Evolutionary conservation across 2,888 invertebrate species (phyloP).

Genomic region (Leucophora obtusa): DNA sequence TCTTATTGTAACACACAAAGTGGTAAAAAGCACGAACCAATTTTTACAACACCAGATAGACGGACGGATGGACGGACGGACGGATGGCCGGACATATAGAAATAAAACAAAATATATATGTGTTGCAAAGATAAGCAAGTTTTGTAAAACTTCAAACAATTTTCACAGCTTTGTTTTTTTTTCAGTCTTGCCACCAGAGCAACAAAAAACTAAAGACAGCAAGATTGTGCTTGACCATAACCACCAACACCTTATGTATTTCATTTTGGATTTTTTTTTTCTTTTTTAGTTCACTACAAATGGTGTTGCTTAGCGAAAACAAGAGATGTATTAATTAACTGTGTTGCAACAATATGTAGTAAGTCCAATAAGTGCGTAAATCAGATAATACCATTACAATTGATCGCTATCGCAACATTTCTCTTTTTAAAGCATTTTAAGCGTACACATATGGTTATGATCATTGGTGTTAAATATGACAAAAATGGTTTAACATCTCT

Average conservation of each 20-base stretch:
- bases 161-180: conserved; percentile 50
- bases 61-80: not conserved
- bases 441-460: conserved; percentile 57
- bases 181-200: not conserved
- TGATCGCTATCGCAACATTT: conserved; percentile 55
- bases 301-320: conserved; percentile 8
- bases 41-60: conserved; percentile 47
- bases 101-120: conserved; percentile 42
- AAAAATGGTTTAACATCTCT: conserved; percentile 60
- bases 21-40: conserved; percentile 62
- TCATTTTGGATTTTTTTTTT: conserved; percentile 12
- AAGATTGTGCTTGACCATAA: conserved; percentile 62
- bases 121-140: conserved; percentile 37
- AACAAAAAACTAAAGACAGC: conserved; percentile 30
- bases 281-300: conserved; percentile 15
- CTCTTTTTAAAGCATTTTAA: conserved; percentile 19
- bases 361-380: conserved; percentile 59
- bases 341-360: conserved; percentile 28
- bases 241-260: conserved; percentile 54
- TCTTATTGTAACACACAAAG: conserved; percentile 46
- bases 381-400: conserved; percentile 61
- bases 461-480: conserved; percentile 60
- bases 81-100: conserved; percentile 7
- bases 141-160: conserved; percentile 52
- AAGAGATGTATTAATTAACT: conserved; percentile 63